Percentiles rank a stretch among this genome's conserved stretches.
Evolutionary conservation across 1,140 invertebrate genomes (phyloP).

Genomic region (Drosophila rufa): DNA sequence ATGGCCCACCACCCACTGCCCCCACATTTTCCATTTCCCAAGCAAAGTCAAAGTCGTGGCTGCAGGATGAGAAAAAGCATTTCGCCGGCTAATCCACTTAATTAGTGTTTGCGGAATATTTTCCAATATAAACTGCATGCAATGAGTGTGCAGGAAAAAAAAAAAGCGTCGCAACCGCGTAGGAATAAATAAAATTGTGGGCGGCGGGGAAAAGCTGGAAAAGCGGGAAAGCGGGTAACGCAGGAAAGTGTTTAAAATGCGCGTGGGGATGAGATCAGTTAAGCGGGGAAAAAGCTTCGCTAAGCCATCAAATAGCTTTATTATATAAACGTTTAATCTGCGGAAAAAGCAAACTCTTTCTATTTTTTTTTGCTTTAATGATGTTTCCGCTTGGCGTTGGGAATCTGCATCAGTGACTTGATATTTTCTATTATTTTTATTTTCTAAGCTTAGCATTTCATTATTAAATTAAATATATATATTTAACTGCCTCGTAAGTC

Average conservation of each 20-base stretch:
- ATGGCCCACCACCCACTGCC: not conserved
- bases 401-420: not conserved
- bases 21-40: conserved; percentile 11
- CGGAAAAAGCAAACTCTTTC: conserved; percentile 24
- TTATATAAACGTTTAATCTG: conserved; percentile 34
- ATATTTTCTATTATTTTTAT: too few species aligned
- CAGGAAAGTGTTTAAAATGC: conserved; percentile 16
- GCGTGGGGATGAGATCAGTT: conserved; percentile 6
- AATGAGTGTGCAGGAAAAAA: conserved; percentile 29
- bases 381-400: not conserved
- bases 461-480: too few species aligned
- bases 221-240: not conserved
- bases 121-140: conserved; percentile 59
- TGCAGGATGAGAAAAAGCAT: conserved; percentile 42
- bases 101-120: conserved; percentile 72
- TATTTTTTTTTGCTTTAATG: not conserved
- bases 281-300: conserved; percentile 21
- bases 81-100: conserved; percentile 67
- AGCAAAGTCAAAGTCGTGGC: conserved; percentile 47
- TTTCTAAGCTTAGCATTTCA: too few species aligned
- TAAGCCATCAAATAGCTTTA: conserved; percentile 47
- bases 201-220: not conserved
- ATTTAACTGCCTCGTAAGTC: too few species aligned
- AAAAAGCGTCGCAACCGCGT: not conserved
- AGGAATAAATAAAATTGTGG: conserved; percentile 25